Conservation (phyloP, 2,888 invertebrate species). For the Xestia xanthographa region DNA sequence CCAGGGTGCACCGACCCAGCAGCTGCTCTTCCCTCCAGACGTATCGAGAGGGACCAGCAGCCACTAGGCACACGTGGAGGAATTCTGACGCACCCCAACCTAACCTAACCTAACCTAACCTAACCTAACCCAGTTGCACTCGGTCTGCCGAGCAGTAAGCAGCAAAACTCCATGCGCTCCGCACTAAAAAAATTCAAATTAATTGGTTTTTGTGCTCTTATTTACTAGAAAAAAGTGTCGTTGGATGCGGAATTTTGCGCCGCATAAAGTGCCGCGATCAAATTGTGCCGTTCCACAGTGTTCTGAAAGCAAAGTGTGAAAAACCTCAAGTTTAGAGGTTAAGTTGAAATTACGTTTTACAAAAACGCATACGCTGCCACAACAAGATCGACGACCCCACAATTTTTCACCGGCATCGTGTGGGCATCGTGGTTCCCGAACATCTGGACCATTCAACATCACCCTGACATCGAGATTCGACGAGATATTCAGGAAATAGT, state of each 20-base stretch:
- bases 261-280: background rate
- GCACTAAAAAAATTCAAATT: too few species aligned
- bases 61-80: too few species aligned
- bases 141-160: too few species aligned
- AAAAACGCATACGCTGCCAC: background rate
- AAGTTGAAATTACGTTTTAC: background rate
- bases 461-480: background rate
- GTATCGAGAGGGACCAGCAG: too few species aligned
- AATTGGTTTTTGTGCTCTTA: background rate
- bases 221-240: too few species aligned
- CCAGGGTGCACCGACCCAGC: too few species aligned
- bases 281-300: background rate
- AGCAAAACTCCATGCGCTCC: too few species aligned
- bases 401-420: background rate
- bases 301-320: background rate
- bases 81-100: too few species aligned
- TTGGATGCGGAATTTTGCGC: too few species aligned
- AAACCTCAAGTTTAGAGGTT: background rate
- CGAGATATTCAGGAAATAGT: background rate
- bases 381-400: background rate
- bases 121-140: too few species aligned
- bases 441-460: background rate
- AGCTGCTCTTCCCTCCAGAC: too few species aligned
- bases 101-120: too few species aligned
- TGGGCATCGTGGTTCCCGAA: background rate